phyloP scores from a whole-genome alignment of 2,113 vertebrate genomes.

The Sylvietta virens region DNA sequence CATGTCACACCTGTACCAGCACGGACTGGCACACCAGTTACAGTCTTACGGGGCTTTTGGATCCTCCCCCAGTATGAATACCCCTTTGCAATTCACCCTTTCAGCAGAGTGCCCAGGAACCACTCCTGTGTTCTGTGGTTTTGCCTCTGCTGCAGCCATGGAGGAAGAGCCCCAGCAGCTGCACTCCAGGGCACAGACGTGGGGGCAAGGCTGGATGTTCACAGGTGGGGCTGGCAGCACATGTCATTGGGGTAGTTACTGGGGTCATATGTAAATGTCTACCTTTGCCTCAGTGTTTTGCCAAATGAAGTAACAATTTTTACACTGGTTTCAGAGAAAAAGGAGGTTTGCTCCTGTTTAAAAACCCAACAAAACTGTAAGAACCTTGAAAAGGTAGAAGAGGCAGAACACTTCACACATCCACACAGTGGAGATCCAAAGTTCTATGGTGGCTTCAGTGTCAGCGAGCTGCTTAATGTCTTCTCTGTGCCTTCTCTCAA shows the following conservation, averaged over 20 bases:
- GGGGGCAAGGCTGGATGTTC: not conserved
- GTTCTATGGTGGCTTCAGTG: not conserved
- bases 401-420: not conserved
- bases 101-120: not conserved
- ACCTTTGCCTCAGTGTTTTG: not conserved
- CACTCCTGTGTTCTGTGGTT: not conserved
- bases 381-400: not conserved
- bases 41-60: not conserved
- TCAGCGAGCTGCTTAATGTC: not conserved
- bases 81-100: too few relatives aligned
- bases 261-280: not conserved
- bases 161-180: not conserved
- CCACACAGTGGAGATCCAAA: not conserved
- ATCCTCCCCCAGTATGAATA: not conserved
- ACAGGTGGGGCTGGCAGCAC: not conserved
- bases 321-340: not conserved
- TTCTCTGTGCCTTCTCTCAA: not conserved
- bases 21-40: not conserved
- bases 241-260: not conserved
- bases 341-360: not conserved
- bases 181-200: not conserved
- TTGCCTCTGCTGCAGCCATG: not conserved
- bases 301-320: not conserved
- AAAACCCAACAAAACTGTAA: not conserved
- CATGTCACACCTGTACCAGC: not conserved